Percentiles rank a stretch among this genome's conserved stretches.
phyloP scores from a whole-genome alignment of 2,797 vertebrate species.

The Pteropus rufus region DNA sequence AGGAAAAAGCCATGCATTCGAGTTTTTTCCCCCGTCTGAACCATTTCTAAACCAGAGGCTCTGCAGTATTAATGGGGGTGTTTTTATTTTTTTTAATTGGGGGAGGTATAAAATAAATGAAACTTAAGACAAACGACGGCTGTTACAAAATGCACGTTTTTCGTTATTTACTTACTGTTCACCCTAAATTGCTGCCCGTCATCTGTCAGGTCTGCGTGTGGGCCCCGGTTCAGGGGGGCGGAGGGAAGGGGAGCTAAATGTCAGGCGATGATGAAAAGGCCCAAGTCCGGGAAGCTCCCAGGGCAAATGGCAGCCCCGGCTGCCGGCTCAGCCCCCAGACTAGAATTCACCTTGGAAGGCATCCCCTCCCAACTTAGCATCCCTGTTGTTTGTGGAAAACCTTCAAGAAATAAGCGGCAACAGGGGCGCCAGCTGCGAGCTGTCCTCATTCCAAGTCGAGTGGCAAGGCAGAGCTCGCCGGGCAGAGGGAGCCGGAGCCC shows the following conservation, averaged over 20 bases:
- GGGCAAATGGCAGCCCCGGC: slow-evolving; percentile 41
- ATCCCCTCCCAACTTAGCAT: slow-evolving; percentile 65
- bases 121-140: slow-evolving; percentile 56
- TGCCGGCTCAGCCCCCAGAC: slow-evolving; percentile 68
- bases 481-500: slow-evolving; percentile 82
- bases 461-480: slow-evolving; percentile 81
- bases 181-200: not conserved
- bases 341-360: slow-evolving; percentile 69
- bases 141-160: slow-evolving; percentile 67
- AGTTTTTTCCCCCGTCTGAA: slow-evolving; percentile 74
- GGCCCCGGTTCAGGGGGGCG: slow-evolving; percentile 14
- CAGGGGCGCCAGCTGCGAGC: slow-evolving; percentile 73
- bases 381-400: slow-evolving; percentile 55
- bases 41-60: slow-evolving; percentile 71
- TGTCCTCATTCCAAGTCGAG: slow-evolving; percentile 78
- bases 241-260: slow-evolving; percentile 59
- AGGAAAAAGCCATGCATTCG: slow-evolving; percentile 81
- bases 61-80: slow-evolving; percentile 68
- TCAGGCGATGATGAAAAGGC: slow-evolving; percentile 71
- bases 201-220: slow-evolving; percentile 13
- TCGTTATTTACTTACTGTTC: slow-evolving; percentile 69
- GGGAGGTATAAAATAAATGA: not conserved
- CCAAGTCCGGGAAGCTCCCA: not conserved
- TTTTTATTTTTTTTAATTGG: not conserved
- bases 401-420: slow-evolving; percentile 72